Evolutionary conservation across 2,113 vertebrate genomes (phyloP), one percentile per base, ranked within the genome.

Genomic region (Mesoclemmys tuberculata): DNA sequence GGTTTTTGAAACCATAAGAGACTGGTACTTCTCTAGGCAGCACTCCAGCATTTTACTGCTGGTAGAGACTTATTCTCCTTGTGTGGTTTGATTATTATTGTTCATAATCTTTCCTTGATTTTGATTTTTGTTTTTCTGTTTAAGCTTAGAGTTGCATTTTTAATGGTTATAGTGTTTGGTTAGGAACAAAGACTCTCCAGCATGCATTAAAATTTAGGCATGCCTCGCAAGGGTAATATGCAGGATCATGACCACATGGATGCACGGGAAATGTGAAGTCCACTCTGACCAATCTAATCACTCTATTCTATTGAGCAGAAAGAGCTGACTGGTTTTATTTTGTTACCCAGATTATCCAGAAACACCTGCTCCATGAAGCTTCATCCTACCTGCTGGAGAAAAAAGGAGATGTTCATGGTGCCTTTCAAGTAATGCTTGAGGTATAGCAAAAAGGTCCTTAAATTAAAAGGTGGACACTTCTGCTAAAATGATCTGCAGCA

Each of bases 391-490:
- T 99, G 31, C 97, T 99, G 96, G 99, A 99, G 98, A 99, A 98
- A 97, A 99, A 99, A 93, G 99, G 99, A 77, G 99, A 99, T 85
- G 95, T 99, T 79, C 98, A 98, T 2, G 99, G 99, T 94, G 99
- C 99, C 48, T 99, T 99, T 92, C 93, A 97, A 97, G 98, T 99
- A 87, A 98, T 99, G 98, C 98, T 99, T 16, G 98, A 99, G 99
- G 99, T 99, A 97, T 16, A 5, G 90, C 51, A 51, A 87, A 52
- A 22, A 64, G 54, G 89, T 84, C 68, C 74, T 64, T 26, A 58
- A 19, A 29, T 64, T 81, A 48, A 46, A 27, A 9, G 16, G 52
- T 80, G 44, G 51, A 64, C 8, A 3, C 3, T 74, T 71, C 51
- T 49, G 16, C 52, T 56, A 5, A 51, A 10, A 12, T 35, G 35